phyloP scores from a whole-genome alignment of 2,113 vertebrate species.

The Marmota monax region DNA sequence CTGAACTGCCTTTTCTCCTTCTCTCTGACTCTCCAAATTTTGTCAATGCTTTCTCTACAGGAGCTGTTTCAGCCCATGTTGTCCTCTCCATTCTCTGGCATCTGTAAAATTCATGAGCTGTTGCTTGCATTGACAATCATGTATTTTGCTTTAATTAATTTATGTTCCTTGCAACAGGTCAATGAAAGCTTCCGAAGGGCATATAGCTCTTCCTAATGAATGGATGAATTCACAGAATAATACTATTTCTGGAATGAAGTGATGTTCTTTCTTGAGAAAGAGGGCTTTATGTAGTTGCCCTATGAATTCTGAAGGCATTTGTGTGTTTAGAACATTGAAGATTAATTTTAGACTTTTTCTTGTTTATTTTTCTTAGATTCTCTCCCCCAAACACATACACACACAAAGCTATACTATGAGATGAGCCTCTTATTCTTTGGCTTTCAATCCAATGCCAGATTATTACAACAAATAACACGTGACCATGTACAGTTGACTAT shows the following conservation, averaged over 20 bases:
- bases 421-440: constrained; percentile 19
- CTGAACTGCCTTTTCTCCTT: neutral
- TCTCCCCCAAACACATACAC: neutral
- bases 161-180: neutral
- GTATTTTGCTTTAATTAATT: neutral
- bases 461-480: neutral
- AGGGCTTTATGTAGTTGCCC: neutral
- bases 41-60: neutral
- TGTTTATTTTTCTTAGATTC: constrained; percentile 49
- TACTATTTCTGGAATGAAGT: neutral
- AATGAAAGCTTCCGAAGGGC: neutral
- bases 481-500: neutral
- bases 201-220: constrained; percentile 1
- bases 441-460: neutral
- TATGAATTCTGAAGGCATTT: constrained; percentile 30
- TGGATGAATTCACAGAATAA: neutral
- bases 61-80: neutral
- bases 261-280: neutral
- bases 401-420: neutral
- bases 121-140: neutral
- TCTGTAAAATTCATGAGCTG: neutral
- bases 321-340: constrained; percentile 37
- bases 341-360: constrained; percentile 18
- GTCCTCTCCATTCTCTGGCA: neutral
- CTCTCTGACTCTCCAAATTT: neutral